Evolutionary conservation across 1,140 invertebrate species (phyloP).

Genomic region (Anastrepha ludens): DNA sequence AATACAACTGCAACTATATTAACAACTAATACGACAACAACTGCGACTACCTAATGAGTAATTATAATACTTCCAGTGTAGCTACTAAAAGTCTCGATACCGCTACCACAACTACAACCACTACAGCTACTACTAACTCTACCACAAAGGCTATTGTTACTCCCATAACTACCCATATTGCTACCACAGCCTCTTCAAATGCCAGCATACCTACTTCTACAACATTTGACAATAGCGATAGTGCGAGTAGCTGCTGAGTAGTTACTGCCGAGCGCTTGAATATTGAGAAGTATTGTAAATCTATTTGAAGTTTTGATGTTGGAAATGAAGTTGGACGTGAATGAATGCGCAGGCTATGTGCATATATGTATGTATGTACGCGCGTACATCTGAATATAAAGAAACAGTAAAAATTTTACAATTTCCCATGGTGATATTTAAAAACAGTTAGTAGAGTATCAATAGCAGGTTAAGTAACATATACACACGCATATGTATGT

Average conservation of each 20-base stretch:
- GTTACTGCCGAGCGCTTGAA: neutral
- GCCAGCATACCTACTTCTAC: constrained; percentile 3
- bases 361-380: too few relatives aligned
- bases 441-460: too few relatives aligned
- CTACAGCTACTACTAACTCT: constrained; percentile 12
- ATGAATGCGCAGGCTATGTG: too few relatives aligned
- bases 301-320: too few relatives aligned
- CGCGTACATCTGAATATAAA: too few relatives aligned
- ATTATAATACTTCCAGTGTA: constrained; percentile 34
- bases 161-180: constrained; percentile 34
- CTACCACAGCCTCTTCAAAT: constrained; percentile 31
- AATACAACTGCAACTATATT: constrained; percentile 13
- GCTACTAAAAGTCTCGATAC: constrained; percentile 8
- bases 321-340: too few relatives aligned
- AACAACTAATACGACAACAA: constrained; percentile 11
- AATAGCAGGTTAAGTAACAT: too few relatives aligned
- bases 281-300: too few relatives aligned
- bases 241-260: neutral
- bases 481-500: too few relatives aligned
- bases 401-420: too few relatives aligned
- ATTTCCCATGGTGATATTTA: too few relatives aligned
- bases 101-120: constrained; percentile 17
- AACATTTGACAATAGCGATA: constrained; percentile 39
- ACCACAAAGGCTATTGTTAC: constrained; percentile 1
- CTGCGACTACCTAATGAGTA: constrained; percentile 8